Percentiles rank a stretch among this genome's conserved stretches.
Evolutionary conservation across 2,888 invertebrate genomes (phyloP).

Genomic region (Argyra leucocephala): DNA sequence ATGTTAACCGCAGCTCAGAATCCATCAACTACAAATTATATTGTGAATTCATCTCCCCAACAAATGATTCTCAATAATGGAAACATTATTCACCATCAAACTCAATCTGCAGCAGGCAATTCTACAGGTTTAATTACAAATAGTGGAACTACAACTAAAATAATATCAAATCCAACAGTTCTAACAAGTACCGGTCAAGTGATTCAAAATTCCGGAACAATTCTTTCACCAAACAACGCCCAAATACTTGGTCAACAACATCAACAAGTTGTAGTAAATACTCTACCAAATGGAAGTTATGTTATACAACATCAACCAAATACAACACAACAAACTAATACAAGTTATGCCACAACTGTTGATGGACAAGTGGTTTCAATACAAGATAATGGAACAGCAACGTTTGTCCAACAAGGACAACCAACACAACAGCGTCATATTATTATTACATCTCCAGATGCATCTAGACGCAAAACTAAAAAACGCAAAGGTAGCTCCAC

Average conservation of each 20-base stretch:
- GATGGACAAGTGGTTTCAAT: conserved; percentile 58
- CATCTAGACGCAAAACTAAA: conserved; percentile 54
- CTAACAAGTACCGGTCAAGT: conserved; percentile 25
- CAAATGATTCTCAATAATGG: conserved; percentile 18
- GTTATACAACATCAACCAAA: conserved; percentile 45
- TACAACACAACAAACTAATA: conserved; percentile 24
- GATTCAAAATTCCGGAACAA: conserved; percentile 25
- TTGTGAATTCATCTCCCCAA: conserved; percentile 27
- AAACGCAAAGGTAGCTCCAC: conserved; percentile 55
- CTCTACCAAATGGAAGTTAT: conserved; percentile 66
- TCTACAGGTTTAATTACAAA: conserved; percentile 20
- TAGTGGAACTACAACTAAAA: conserved; percentile 17
- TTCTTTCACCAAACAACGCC: conserved; percentile 26
- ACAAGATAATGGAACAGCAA: conserved; percentile 40
- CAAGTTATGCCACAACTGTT: conserved; percentile 56
- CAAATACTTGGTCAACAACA: conserved; percentile 61
- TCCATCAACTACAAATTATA: conserved; percentile 21
- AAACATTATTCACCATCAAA: conserved; percentile 18
- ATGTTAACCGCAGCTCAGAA: conserved; percentile 14
- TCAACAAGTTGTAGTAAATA: conserved; percentile 71
- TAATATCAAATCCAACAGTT: conserved; percentile 18
- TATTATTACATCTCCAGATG: conserved; percentile 58
- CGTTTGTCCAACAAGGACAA: conserved; percentile 30
- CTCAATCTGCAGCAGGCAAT: conserved; percentile 14
- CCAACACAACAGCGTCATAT: conserved; percentile 30